Base-by-base conservation (phyloP, 2,888 invertebrate species). In the Eupithecia abbreviata region DNA sequence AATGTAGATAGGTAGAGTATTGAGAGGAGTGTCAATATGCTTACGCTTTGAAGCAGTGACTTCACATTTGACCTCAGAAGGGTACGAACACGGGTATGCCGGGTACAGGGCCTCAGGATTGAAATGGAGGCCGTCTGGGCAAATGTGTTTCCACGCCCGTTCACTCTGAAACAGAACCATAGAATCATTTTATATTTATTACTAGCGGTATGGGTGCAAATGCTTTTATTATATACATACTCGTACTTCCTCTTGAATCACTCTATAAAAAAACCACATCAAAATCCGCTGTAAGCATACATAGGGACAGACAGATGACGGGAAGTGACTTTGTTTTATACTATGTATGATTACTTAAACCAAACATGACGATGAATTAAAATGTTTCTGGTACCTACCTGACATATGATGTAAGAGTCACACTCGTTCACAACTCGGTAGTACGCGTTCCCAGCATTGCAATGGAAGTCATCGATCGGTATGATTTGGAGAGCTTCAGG, bases 111-210 rank as follows among this genome's bases (percentile, higher is more conserved):
- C 92, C 18, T 96, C 95, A 2, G 96, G 95, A 84, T 97, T 97
- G 89, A 97, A 98, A 10, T 97, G 92, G 43, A 97, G 92, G 18
- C 97, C 97, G 86, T 97, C 97, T 2, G 97, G 96, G 80, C 98
- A 98, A 2, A 96, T 86, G 84, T 96, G 96, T 86, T 96, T 96
- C 84, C 95, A 95, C 0, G 96, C 93, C 3, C 96, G 92, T 5
- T 97, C 96, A 82, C 97, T 93, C 84, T 95, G 81, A 65, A 77
- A 77, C 43, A 71, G 18, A 78, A 62, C 0, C 15, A 41, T 42
- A 45, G 45, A 42, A 70, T n/a, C 4, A 58, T 30, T 41, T 65
- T 12, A 73, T 15, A 30, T 58, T n/a, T 45, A 41, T 4, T 51
- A 51, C 9, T 30, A 30, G 30, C 30, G 30, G 0, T 30, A 30